A percentile compares a stretch with the other conserved stretches of the same genome.
phyloP scores from a whole-genome alignment of 2,888 invertebrate genomes.

The Microplitis manilae region DNA sequence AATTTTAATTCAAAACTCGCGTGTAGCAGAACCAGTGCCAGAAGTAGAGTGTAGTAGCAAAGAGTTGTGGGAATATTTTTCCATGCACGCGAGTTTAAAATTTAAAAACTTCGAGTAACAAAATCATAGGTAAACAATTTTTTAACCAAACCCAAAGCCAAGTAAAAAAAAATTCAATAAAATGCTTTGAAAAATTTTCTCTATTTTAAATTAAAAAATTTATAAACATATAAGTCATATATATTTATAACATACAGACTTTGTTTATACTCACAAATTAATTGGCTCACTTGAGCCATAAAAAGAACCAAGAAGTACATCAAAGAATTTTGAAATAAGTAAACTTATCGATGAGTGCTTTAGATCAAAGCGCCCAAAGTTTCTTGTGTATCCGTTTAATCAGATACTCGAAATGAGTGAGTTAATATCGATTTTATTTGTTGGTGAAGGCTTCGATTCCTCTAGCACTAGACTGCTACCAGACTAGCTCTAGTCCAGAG shows the following conservation, averaged over 20 bases:
- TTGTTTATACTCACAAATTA: background rate
- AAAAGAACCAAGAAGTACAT: background rate
- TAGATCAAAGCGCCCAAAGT: background rate
- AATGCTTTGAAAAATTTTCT: too few relatives aligned
- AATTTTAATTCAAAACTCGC: background rate
- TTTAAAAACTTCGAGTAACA: background rate
- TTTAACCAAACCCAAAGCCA: background rate
- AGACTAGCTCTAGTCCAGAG: too few relatives aligned
- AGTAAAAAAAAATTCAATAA: too few relatives aligned
- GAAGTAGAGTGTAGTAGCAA: background rate
- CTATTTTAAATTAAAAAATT: too few relatives aligned
- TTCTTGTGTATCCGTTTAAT: background rate
- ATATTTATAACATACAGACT: background rate
- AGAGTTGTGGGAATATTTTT: background rate
- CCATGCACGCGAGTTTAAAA: background rate
- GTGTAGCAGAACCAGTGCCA: background rate
- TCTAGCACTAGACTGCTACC: too few relatives aligned
- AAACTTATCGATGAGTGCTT: background rate
- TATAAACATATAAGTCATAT: too few relatives aligned
- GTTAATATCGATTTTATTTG: slow-evolving; percentile 28
- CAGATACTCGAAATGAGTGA: slow-evolving; percentile 12
- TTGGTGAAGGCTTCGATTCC: background rate
- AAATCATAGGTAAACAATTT: background rate
- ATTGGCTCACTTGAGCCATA: background rate
- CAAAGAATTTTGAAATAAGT: background rate